Conservation (phyloP, 30 jellyfish, hydroid and myxozoan genomes). For the Calvadosia cruxmelitensis region DNA sequence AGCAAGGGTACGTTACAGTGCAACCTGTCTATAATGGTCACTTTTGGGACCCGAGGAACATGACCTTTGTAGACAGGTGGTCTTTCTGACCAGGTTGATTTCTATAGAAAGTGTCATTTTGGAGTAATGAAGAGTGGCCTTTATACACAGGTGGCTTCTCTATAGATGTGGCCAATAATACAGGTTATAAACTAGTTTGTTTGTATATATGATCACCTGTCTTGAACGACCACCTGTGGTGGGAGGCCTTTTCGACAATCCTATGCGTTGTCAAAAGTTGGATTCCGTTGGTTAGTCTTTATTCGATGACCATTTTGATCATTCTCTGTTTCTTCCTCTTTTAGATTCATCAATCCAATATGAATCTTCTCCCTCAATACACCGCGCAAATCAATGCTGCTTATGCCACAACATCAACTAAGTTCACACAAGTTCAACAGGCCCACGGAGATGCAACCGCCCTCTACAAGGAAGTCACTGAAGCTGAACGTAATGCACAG, state of each 20-base stretch:
- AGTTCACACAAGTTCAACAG: slow-evolving; percentile 31
- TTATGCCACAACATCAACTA: slow-evolving; percentile 36
- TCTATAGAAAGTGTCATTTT: too few relatives aligned
- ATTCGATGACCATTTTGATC: too few relatives aligned
- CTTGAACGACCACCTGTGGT: too few relatives aligned
- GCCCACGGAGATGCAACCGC: slow-evolving; percentile 47
- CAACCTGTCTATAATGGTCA: too few relatives aligned
- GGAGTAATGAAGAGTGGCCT: neutral
- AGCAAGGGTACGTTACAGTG: slow-evolving; percentile 42
- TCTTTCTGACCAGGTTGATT: too few relatives aligned
- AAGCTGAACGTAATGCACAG: slow-evolving; percentile 89
- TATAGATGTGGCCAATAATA: neutral
- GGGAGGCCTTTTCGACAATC: neutral
- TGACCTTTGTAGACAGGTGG: too few relatives aligned
- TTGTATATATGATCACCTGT: too few relatives aligned
- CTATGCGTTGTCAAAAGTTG: neutral
- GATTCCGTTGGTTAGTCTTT: neutral
- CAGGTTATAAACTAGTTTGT: too few relatives aligned
- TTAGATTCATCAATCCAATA: slow-evolving; percentile 37
- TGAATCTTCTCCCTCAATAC: slow-evolving; percentile 25
- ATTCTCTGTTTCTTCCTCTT: neutral
- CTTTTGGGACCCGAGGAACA: too few relatives aligned
- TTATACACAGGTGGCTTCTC: neutral
- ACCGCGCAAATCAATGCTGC: slow-evolving; percentile 46
- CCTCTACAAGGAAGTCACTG: slow-evolving; percentile 67